Percentiles rank a stretch among this genome's conserved stretches.
These are phyloP conservation scores for Hoplodrina ambigua DNA, from an alignment of 2,888 invertebrate species.

Conservation along the genomic window DNA sequence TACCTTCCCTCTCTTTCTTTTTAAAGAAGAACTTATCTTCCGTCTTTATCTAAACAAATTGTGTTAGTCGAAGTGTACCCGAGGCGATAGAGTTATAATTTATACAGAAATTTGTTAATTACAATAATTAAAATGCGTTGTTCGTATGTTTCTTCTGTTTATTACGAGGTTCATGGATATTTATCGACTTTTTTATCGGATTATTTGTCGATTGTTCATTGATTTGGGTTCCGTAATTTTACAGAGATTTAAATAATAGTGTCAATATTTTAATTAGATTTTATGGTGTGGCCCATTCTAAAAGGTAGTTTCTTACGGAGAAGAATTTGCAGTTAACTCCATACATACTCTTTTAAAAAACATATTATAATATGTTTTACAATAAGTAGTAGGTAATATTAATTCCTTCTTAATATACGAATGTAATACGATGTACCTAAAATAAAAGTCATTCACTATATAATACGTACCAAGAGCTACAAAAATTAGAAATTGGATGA, in stretches of 20 bases:
- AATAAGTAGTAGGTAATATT: no score
- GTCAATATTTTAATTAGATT: no score
- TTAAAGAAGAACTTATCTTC: constrained; percentile 40
- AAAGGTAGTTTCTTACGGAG: no score
- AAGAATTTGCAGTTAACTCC: no score
- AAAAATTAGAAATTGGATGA: no score
- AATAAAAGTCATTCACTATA: no score
- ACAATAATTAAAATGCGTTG: constrained; percentile 83
- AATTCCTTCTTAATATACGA: no score
- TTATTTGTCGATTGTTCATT: constrained; percentile 68
- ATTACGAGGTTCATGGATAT: constrained; percentile 79
- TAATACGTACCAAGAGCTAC: no score
- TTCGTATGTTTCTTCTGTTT: constrained; percentile 78
- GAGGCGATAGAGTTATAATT: constrained; percentile 85
- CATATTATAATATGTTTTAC: no score
- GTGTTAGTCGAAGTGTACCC: constrained; percentile 77
- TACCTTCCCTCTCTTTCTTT: constrained; percentile 66
- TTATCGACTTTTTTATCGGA: constrained; percentile 76
- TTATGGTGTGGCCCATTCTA: no score
- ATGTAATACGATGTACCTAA: no score
- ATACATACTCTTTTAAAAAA: no score
- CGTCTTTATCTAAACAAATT: constrained; percentile 70
- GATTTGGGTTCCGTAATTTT: constrained; percentile 67
- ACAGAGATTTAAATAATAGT: neutral
- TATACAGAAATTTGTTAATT: constrained; percentile 86